Evolutionary conservation across 2,888 invertebrate species (phyloP), one percentile per base, ranked within the genome.

Genomic region (Pheosia tremula): DNA sequence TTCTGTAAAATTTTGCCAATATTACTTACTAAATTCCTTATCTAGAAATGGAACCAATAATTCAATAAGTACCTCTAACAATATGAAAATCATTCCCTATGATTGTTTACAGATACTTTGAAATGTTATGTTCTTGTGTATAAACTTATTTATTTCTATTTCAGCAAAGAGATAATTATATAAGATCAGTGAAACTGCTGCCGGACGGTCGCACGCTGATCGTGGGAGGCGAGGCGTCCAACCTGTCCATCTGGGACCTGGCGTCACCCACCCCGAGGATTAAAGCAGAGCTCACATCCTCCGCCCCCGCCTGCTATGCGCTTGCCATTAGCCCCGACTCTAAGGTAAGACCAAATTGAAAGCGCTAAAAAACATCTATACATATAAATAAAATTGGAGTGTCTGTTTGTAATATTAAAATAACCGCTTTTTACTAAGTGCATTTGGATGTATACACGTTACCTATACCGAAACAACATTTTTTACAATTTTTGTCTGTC

Each of bases 271-370:
- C 97, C 64, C 98, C 98, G 5, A 93, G 98, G 59, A 98, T 98
- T 81, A 98, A 98, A 89, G 98, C 98, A 3, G 98, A 98, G 89
- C 95, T 99, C 69, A 98, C 98, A 8, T 98, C 98, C 0, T 97
- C 97, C 61, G 98, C 98, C 3, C 98, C 98, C 3, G 99, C 99
- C 0, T 99, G 99, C 90, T 99, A 99, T 86, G 99, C 99, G n/a
- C 95, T 99, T 11, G 98, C 99, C 62, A 98, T 99, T 79, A 98
- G 98, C 79, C 98, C 98, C 0, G 99, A 99, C 88, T 98, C 98
- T 50, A 98, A 98, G 94, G 96, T 95, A 80, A 64, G 13, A 36
- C 6, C 47, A 0, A 4, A 45, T 45, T n/a, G 9, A 43, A 43
- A 43, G 4, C 3, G 4, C 43, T 9, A 10, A 43, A 3, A 8